Evolutionary conservation across 2,113 vertebrate species (phyloP).

Genomic region (Xenus cinereus): DNA sequence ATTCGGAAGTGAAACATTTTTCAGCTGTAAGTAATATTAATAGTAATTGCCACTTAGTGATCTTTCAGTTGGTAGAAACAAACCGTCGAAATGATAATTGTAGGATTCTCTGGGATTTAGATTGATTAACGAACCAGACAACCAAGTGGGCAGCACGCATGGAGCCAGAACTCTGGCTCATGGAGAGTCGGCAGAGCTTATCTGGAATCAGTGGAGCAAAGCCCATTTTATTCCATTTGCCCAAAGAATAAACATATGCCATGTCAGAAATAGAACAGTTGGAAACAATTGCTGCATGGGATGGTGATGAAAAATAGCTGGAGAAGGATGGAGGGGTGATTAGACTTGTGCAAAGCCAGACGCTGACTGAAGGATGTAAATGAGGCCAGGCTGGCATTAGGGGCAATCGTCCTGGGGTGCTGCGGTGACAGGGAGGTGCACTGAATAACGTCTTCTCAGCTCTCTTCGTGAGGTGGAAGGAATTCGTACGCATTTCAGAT

Average conservation of each 20-base stretch:
- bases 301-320: neutral
- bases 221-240: neutral
- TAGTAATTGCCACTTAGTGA: conserved; percentile 28
- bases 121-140: conserved; percentile 5
- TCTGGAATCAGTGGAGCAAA: neutral
- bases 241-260: neutral
- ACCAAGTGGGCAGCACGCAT: neutral
- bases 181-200: neutral
- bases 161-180: neutral
- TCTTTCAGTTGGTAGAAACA: conserved; percentile 31
- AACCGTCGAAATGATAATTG: conserved; percentile 47
- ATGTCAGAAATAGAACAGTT: neutral
- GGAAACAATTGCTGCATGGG: neutral
- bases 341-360: neutral
- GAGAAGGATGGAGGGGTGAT: neutral
- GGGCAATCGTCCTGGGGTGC: neutral
- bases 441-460: neutral
- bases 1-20: neutral
- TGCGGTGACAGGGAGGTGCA: neutral
- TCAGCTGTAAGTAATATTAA: conserved; percentile 13
- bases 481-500: fast-evolving
- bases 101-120: conserved; percentile 14
- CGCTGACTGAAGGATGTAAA: neutral
- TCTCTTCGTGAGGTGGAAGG: neutral
- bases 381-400: neutral